These are phyloP conservation scores for Tringa solitaria DNA, from an alignment of 2,113 vertebrate genomes.

Conservation along the genomic window DNA sequence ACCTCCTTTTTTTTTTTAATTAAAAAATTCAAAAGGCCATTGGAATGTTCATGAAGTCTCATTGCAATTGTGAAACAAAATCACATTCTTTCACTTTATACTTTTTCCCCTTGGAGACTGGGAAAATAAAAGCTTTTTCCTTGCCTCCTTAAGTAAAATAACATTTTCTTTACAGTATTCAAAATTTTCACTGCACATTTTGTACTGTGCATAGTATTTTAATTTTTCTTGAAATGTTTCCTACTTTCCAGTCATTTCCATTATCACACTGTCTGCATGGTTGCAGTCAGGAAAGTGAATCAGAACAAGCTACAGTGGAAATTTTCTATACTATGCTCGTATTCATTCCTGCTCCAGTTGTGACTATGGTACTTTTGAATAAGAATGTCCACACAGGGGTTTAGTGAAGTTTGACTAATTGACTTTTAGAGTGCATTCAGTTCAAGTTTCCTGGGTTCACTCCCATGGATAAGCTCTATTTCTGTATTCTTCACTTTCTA, in stretches of 20 bases:
- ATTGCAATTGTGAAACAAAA: neutral
- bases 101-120: neutral
- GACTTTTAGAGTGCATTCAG: neutral
- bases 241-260: neutral
- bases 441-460: neutral
- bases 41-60: neutral
- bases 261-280: neutral
- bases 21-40: neutral
- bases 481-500: neutral
- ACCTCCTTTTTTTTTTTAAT: fast-evolving
- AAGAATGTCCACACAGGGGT: neutral
- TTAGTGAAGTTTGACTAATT: neutral
- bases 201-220: neutral
- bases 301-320: neutral
- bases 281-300: neutral
- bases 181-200: neutral
- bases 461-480: neutral
- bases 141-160: neutral
- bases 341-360: neutral
- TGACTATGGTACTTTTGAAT: neutral
- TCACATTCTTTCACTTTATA: neutral
- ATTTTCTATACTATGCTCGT: neutral
- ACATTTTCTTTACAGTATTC: neutral
- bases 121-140: neutral
- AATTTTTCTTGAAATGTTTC: neutral